Evolutionary conservation across 2,113 vertebrate genomes (phyloP), one percentile per base, ranked within the genome.

Genomic region (Cephalophus harveyi): DNA sequence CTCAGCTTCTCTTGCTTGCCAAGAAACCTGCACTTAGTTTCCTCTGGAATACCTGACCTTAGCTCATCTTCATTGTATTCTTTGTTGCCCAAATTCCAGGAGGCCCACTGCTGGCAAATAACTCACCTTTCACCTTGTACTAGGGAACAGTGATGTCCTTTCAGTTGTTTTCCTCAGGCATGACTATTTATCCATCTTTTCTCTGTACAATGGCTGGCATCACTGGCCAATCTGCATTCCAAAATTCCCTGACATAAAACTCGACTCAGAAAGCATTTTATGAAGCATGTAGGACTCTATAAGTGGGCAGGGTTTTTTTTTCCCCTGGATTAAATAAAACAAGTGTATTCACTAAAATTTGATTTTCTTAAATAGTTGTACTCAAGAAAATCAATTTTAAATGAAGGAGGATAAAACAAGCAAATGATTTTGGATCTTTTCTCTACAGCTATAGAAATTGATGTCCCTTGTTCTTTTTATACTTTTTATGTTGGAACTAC

Each of bases 211-310:
- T 78, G 33, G 48, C 54, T 92, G 96, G 92, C 76, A 94, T 71
- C 52, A 43, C 33, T 76, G 81, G 78, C 76, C n/a, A 97, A 76
- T 10, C 12, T 92, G 48, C 48, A 27, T 89, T 92, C 92, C 95
- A 96, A 92, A 92, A 98, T 97, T 98, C 43, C 92, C 87, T 92
- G 84, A 97, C 74, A 85, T 59, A 96, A 93, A 92, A 52, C 28
- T 91, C 3, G 28, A 89, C 52, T 90, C 95, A 90, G 84, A 60
- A 95, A 87, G 84, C 48, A 28, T 90, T 98, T 96, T 93, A 96
- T 96, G 89, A 98, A 94, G 62, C 81, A 27, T 50, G 14, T 14
- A 46, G 23, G 40, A 3, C n/a, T 57, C 33, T 87, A 3, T 82
- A 50, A 94, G 6, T 62, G 33, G 87, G 78, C 52, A 46, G 2